These are phyloP conservation scores for Drosophila mauritiana DNA, from an alignment of 1,140 invertebrate species.

Conservation along the genomic window DNA sequence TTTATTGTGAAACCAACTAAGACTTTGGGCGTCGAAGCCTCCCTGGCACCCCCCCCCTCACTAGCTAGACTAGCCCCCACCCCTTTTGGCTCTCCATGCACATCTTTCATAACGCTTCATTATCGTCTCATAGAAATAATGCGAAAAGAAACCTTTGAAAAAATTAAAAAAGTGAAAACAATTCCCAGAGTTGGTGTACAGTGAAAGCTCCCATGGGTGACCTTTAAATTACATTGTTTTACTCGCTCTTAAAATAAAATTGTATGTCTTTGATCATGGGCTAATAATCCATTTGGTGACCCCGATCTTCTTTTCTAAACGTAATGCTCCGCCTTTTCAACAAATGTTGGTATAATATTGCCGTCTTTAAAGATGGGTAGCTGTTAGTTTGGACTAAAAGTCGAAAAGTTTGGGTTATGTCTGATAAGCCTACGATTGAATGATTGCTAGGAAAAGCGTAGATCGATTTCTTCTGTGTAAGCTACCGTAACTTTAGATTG, in stretches of 20 bases:
- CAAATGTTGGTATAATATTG: no score
- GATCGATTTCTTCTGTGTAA: conserved; percentile 17
- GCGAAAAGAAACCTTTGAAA: conserved; percentile 40
- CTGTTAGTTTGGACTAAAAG: no score
- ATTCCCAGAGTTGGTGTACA: conserved; percentile 45
- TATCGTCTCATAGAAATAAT: conserved; percentile 50
- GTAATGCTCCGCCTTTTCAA: not conserved
- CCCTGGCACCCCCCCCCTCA: conserved; percentile 1
- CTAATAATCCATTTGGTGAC: no score
- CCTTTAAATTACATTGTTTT: not conserved
- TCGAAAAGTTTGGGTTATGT: no score
- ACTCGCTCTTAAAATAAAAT: no score
- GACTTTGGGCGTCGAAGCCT: conserved; percentile 53
- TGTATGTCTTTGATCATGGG: no score
- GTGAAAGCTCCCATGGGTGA: conserved; percentile 40
- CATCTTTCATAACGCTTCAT: conserved; percentile 64
- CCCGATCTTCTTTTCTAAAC: not conserved
- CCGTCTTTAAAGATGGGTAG: no score
- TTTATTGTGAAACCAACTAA: conserved; percentile 76
- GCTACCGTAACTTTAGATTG: conserved; percentile 22
- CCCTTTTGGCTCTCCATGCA: conserved; percentile 12
- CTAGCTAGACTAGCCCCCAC: not conserved
- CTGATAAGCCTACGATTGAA: not conserved
- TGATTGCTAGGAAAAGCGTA: no score
- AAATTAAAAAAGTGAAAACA: conserved; percentile 66